Evolutionary conservation across 1,140 invertebrate species (phyloP).

Genomic region (Atta texana): DNA sequence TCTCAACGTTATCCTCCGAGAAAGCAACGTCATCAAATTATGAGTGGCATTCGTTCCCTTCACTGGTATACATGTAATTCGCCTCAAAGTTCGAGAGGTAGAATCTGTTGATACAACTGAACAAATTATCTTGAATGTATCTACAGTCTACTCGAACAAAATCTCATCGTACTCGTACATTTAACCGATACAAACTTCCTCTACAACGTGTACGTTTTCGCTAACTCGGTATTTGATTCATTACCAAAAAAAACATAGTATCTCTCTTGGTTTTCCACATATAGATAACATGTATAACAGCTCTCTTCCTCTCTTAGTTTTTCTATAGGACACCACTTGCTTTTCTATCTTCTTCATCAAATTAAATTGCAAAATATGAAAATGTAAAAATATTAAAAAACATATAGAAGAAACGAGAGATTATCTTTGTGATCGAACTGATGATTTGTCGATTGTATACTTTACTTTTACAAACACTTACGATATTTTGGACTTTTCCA

Average conservation of each 20-base stretch:
- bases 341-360: constrained; percentile 17
- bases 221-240: constrained; percentile 27
- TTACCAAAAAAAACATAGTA: constrained; percentile 47
- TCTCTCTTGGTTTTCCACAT: constrained; percentile 16
- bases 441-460: constrained; percentile 47
- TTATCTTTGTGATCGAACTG: constrained; percentile 37
- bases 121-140: constrained; percentile 41
- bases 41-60: constrained; percentile 20
- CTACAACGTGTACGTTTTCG: constrained; percentile 38
- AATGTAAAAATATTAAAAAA: constrained; percentile 29
- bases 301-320: constrained; percentile 69
- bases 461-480: constrained; percentile 37
- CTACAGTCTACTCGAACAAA: constrained; percentile 8
- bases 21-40: constrained; percentile 8
- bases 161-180: constrained; percentile 5
- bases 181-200: constrained; percentile 46
- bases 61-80: background rate
- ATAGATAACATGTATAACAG: constrained; percentile 6
- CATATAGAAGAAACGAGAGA: constrained; percentile 3
- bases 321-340: constrained; percentile 50
- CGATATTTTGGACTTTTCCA: background rate
- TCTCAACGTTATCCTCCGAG: constrained; percentile 29
- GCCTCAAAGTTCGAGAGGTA: background rate
- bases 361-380: constrained; percentile 4
- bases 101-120: constrained; percentile 49